These are phyloP conservation scores for Podargus strigoides DNA, from an alignment of 2,797 vertebrate genomes.

Conservation along the genomic window DNA sequence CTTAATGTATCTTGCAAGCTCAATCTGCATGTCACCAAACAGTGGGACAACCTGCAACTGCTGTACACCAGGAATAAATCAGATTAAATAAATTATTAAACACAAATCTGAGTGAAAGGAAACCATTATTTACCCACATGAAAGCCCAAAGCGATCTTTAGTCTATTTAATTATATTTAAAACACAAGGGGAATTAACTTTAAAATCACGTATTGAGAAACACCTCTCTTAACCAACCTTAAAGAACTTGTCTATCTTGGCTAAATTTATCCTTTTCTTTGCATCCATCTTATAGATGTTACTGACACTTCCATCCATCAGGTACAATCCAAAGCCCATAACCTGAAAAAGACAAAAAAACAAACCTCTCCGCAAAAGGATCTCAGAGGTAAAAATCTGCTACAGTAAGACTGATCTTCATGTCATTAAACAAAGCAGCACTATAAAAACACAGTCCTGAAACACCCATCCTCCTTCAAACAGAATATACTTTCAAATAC, in stretches of 20 bases:
- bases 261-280: slow-evolving; percentile 97
- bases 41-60: slow-evolving; percentile 97
- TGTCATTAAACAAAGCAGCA: neutral
- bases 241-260: slow-evolving; percentile 97
- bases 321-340: slow-evolving; percentile 96
- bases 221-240: slow-evolving; percentile 76
- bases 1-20: slow-evolving; percentile 96
- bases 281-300: slow-evolving; percentile 98
- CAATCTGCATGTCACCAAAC: slow-evolving; percentile 99
- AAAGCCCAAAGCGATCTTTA: neutral
- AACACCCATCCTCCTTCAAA: neutral
- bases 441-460: neutral
- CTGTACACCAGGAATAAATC: slow-evolving; percentile 68
- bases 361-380: neutral
- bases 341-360: slow-evolving; percentile 77
- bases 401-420: neutral
- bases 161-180: neutral
- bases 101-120: neutral
- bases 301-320: slow-evolving; percentile 95
- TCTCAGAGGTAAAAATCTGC: neutral
- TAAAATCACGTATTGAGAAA: neutral
- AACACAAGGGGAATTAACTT: neutral
- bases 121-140: neutral
- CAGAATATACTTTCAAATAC: neutral
- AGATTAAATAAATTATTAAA: neutral